Percentiles rank a stretch among this genome's conserved stretches.
phyloP scores from a whole-genome alignment of 2,888 invertebrate species.

The Plagodis dolabraria region DNA sequence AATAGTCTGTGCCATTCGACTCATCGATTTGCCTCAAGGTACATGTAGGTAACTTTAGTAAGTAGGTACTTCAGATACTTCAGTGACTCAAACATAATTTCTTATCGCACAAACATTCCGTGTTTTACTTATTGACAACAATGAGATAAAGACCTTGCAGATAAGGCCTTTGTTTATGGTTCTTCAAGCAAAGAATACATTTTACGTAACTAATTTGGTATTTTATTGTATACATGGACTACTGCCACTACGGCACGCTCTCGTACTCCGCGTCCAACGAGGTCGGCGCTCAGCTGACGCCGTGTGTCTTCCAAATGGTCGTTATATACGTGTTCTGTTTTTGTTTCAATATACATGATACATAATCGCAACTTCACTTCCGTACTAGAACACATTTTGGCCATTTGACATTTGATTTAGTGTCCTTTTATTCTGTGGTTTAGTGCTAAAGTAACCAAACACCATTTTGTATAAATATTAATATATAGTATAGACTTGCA shows the following conservation, averaged over 20 bases:
- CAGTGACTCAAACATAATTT: constrained; percentile 14
- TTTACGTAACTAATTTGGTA: constrained; percentile 17
- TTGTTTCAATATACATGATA: too few relatives aligned
- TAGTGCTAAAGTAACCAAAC: too few relatives aligned
- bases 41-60: too few relatives aligned
- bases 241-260: constrained; percentile 95
- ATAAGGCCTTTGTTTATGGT: constrained; percentile 16
- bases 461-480: too few relatives aligned
- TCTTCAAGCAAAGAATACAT: constrained; percentile 17
- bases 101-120: constrained; percentile 7
- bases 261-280: constrained; percentile 94
- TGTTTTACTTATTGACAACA: constrained; percentile 24
- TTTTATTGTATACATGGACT: constrained; percentile 4
- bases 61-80: too few relatives aligned
- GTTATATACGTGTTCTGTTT: constrained; percentile 59
- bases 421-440: too few relatives aligned
- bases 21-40: too few relatives aligned
- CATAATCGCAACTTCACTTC: too few relatives aligned
- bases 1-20: background rate
- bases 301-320: constrained; percentile 95
- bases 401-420: too few relatives aligned
- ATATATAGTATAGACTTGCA: too few relatives aligned
- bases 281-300: constrained; percentile 92
- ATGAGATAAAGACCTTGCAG: constrained; percentile 21
- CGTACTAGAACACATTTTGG: too few relatives aligned